Percentiles rank a stretch among this genome's conserved stretches.
phyloP scores from a whole-genome alignment of 1,140 invertebrate species.

The Drosophila elegans region DNA sequence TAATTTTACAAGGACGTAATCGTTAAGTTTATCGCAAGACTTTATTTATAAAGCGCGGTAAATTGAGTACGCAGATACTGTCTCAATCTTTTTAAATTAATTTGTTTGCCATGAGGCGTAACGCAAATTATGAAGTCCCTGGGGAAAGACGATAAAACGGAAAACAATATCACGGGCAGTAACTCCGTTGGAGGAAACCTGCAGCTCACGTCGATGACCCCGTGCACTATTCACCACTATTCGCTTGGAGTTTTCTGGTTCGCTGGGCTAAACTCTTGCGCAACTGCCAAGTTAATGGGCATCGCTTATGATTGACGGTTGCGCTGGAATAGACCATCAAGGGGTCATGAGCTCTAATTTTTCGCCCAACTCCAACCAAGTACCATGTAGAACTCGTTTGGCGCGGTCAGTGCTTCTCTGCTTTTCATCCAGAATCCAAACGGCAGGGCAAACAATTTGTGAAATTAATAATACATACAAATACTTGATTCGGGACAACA shows the following conservation, averaged over 20 bases:
- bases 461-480: constrained; percentile 37
- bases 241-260: constrained; percentile 61
- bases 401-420: neutral
- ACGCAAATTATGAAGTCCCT: constrained; percentile 46
- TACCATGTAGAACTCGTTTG: constrained; percentile 40
- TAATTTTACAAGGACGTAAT: neutral
- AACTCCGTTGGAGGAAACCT: constrained; percentile 28
- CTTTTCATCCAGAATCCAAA: no score
- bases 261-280: constrained; percentile 55
- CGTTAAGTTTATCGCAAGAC: neutral
- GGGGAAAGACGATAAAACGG: constrained; percentile 32
- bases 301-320: constrained; percentile 70
- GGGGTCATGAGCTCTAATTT: constrained; percentile 71
- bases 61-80: constrained; percentile 34
- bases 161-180: constrained; percentile 27
- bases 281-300: constrained; percentile 68
- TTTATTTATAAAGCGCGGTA: constrained; percentile 33
- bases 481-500: constrained; percentile 17
- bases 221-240: constrained; percentile 48
- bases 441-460: constrained; percentile 16
- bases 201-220: constrained; percentile 65
- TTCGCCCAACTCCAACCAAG: constrained; percentile 19
- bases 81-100: constrained; percentile 54
- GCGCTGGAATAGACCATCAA: constrained; percentile 55
- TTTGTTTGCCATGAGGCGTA: constrained; percentile 63